phyloP scores from a whole-genome alignment of 2,797 vertebrate genomes.

The Tokudaia tokunoshimensis region DNA sequence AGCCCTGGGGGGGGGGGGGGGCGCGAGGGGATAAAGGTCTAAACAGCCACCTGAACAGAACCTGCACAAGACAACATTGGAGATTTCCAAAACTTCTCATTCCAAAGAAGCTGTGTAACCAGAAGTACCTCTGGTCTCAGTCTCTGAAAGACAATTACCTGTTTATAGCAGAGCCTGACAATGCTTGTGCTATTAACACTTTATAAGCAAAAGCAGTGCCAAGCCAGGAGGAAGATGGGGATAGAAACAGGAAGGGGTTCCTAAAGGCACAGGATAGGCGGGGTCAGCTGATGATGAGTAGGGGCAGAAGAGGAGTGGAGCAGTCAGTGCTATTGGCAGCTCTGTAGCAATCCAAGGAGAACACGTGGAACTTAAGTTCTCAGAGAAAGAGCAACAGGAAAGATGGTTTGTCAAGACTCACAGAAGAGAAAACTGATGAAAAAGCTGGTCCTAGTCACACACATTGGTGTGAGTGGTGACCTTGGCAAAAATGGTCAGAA shows the following conservation, averaged over 20 bases:
- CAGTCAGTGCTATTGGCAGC: not conserved
- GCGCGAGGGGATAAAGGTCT: no score
- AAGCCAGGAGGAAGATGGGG: fast-evolving
- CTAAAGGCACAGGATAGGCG: not conserved
- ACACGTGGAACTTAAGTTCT: not conserved
- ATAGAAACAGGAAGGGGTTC: fast-evolving
- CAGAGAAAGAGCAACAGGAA: not conserved
- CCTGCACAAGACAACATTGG: not conserved
- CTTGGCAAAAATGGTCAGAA: not conserved
- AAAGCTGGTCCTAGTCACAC: fast-evolving
- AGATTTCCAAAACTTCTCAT: not conserved
- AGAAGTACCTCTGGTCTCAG: not conserved
- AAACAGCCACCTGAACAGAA: not conserved
- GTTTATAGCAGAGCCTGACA: not conserved
- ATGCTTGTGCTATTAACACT: not conserved
- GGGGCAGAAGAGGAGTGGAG: not conserved
- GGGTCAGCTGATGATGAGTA: fast-evolving
- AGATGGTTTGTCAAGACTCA: not conserved
- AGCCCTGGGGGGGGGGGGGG: not conserved
- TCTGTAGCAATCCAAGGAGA: not conserved
- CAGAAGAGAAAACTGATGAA: fast-evolving
- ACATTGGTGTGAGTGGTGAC: not conserved
- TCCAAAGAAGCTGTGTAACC: not conserved
- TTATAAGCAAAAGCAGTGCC: not conserved
- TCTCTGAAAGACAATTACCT: not conserved